These are phyloP conservation scores for Falco punctatus DNA, from an alignment of 2,113 vertebrate genomes.

Conservation along the genomic window DNA sequence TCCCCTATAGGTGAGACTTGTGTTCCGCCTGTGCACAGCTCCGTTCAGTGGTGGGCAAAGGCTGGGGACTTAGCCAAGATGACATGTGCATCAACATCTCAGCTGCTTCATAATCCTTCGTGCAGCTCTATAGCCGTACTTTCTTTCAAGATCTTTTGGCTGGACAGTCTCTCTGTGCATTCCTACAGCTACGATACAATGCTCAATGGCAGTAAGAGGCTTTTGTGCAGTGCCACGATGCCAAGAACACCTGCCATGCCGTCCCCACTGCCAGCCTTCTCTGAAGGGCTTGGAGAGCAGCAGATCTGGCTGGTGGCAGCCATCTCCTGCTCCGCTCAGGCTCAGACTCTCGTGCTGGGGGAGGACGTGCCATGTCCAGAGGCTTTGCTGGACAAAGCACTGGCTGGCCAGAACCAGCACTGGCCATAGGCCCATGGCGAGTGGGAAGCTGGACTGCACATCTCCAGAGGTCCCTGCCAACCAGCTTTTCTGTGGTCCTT, in stretches of 20 bases:
- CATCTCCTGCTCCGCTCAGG: neutral
- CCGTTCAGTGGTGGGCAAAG: neutral
- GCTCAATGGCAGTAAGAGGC: rapidly evolving
- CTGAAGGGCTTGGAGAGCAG: neutral
- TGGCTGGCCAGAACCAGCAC: rapidly evolving
- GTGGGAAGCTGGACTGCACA: rapidly evolving
- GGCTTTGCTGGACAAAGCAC: neutral
- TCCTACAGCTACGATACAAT: neutral
- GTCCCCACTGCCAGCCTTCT: neutral
- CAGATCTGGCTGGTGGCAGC: neutral
- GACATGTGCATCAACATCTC: neutral
- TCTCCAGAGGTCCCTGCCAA: neutral
- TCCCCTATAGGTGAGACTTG: neutral
- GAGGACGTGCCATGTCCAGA: neutral
- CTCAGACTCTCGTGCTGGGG: neutral
- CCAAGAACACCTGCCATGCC: neutral
- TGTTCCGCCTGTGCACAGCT: neutral
- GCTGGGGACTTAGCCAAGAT: neutral
- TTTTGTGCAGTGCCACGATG: neutral
- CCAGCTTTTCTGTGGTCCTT: neutral
- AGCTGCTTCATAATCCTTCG: neutral
- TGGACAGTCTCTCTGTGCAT: neutral
- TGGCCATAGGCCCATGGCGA: rapidly evolving
- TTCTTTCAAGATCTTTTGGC: neutral
- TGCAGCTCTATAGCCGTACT: rapidly evolving